Conservation (phyloP, 2,888 invertebrate genomes). For the Philereme vetulata region DNA sequence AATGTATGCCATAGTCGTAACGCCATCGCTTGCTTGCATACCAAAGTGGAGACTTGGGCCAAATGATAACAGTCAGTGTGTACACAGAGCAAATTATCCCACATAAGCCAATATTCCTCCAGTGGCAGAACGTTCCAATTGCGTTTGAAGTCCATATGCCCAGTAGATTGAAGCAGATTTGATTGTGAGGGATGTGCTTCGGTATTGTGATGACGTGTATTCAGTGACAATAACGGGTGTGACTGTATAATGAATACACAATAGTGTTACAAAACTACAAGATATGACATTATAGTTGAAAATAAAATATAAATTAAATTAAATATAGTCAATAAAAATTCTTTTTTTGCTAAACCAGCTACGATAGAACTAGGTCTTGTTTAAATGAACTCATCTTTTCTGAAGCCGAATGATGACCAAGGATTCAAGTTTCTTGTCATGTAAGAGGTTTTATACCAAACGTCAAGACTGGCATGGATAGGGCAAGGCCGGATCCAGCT, state of each 20-base stretch:
- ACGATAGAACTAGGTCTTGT: too few species aligned
- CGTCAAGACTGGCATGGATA: too few species aligned
- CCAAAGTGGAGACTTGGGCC: slow-evolving; percentile 42
- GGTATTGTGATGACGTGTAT: slow-evolving; percentile 38
- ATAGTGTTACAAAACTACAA: too few species aligned
- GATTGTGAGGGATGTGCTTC: slow-evolving; percentile 38
- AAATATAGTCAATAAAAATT: too few species aligned
- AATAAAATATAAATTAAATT: too few species aligned
- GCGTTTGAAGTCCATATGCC: slow-evolving; percentile 43
- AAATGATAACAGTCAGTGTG: slow-evolving; percentile 31
- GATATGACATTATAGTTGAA: too few species aligned
- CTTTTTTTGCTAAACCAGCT: too few species aligned
- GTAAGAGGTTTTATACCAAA: too few species aligned
- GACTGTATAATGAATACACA: not conserved
- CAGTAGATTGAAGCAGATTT: slow-evolving; percentile 41
- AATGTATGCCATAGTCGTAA: slow-evolving; percentile 36
- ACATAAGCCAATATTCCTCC: slow-evolving; percentile 41
- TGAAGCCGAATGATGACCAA: too few species aligned
- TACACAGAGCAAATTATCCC: slow-evolving; percentile 35
- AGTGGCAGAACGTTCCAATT: slow-evolving; percentile 41
- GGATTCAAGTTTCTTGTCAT: too few species aligned
- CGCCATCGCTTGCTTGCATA: slow-evolving; percentile 27
- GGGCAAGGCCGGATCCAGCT: too few species aligned
- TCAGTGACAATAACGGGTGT: slow-evolving; percentile 31
- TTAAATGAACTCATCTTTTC: too few species aligned